Percentiles rank a stretch among this genome's conserved stretches.
Conservation (phyloP, 2,888 invertebrate species). For the Fragum whitleyi region DNA sequence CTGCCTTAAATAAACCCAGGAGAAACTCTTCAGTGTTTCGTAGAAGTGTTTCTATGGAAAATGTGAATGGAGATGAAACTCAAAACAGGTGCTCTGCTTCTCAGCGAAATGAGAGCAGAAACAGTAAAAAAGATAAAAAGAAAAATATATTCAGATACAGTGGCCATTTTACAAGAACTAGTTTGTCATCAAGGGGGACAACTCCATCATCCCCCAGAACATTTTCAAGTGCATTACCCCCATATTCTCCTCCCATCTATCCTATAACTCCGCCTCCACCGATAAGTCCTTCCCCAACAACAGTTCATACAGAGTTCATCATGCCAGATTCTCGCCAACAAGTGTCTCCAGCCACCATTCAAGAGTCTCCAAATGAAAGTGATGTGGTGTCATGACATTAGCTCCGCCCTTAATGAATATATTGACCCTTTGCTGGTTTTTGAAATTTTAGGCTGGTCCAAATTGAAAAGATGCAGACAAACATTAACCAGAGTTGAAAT, state of each 20-base stretch:
- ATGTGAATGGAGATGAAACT: conserved; percentile 18
- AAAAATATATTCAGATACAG: conserved; percentile 61
- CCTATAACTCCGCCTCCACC: conserved; percentile 56
- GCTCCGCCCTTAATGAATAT: background rate
- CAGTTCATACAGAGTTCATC: conserved; percentile 22
- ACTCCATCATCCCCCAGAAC: conserved; percentile 29
- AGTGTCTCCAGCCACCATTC: background rate
- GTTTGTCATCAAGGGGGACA: conserved; percentile 25
- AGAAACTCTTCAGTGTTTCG: conserved; percentile 43
- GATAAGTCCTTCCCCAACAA: background rate
- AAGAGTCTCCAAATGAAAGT: conserved; percentile 13
- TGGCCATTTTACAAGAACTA: conserved; percentile 46
- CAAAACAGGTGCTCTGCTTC: conserved; percentile 33
- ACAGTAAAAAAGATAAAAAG: conserved; percentile 14
- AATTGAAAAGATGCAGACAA: background rate
- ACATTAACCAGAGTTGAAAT: too few relatives aligned
- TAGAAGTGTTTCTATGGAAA: conserved; percentile 58
- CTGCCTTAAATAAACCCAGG: conserved; percentile 60
- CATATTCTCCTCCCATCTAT: conserved; percentile 45
- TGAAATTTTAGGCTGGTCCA: background rate
- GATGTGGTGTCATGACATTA: conserved; percentile 2
- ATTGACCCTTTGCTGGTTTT: background rate
- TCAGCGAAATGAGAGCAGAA: conserved; percentile 1
- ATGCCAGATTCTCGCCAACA: conserved; percentile 1
- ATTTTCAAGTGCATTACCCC: conserved; percentile 38